Percentiles rank a stretch among this genome's conserved stretches.
phyloP scores from a whole-genome alignment of 2,888 invertebrate species.

The Eupithecia subfuscata region DNA sequence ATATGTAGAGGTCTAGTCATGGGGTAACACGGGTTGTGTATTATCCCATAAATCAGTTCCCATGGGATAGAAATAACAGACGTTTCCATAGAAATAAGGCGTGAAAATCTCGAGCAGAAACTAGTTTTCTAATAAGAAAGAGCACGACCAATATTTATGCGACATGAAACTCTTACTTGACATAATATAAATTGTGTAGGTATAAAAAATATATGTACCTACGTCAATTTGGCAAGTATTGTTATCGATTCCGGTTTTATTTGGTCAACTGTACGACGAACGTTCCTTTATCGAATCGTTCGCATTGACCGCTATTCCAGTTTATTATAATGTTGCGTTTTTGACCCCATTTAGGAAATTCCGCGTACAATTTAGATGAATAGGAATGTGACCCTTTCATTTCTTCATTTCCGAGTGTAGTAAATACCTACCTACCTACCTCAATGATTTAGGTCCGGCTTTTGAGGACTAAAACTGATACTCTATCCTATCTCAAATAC shows the following conservation, averaged over 20 bases:
- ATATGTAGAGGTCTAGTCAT: too few species aligned
- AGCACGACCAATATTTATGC: background rate
- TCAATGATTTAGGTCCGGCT: background rate
- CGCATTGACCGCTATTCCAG: conserved; percentile 27
- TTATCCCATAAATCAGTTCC: background rate
- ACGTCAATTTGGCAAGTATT: background rate
- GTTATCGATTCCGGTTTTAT: background rate
- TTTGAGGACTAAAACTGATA: background rate
- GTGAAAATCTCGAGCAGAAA: background rate
- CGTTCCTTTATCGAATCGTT: conserved; percentile 23
- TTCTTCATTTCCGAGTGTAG: conserved; percentile 1
- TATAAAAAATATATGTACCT: too few species aligned
- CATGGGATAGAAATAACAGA: background rate
- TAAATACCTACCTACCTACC: background rate
- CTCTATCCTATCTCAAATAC: too few species aligned
- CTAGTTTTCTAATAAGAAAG: background rate
- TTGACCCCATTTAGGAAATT: conserved; percentile 17
- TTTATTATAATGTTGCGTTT: conserved; percentile 29
- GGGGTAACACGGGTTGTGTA: too few species aligned
- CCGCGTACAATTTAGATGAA: conserved; percentile 14
- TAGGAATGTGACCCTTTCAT: conserved; percentile 6
- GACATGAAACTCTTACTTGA: background rate
- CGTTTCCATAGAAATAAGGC: background rate
- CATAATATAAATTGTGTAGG: too few species aligned
- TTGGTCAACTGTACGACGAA: background rate